Percentiles rank a stretch among this genome's conserved stretches.
phyloP scores from a whole-genome alignment of 92 coral and sea anemone species.

The Plumapathes pennacea region DNA sequence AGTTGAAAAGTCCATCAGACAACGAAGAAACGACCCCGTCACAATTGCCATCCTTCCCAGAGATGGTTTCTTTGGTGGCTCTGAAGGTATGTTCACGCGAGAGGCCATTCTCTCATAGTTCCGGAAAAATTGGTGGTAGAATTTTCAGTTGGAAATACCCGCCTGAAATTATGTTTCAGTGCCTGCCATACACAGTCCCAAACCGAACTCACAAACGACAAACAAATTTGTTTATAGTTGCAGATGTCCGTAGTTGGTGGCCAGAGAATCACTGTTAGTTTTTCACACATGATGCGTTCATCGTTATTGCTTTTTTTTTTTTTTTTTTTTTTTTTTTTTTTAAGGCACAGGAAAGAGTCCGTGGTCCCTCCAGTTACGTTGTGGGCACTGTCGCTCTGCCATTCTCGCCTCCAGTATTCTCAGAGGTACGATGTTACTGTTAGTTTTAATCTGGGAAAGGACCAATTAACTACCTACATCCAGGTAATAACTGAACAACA shows the following conservation, averaged over 20 bases:
- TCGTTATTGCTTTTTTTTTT: too few relatives aligned
- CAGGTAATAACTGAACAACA: background rate
- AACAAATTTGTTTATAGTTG: too few relatives aligned
- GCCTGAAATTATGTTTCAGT: too few relatives aligned
- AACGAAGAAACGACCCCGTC: background rate
- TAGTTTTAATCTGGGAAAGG: background rate
- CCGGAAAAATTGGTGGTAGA: too few relatives aligned
- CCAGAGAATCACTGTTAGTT: too few relatives aligned
- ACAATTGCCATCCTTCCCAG: constrained; percentile 72
- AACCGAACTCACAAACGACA: too few relatives aligned
- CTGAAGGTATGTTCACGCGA: constrained; percentile 84
- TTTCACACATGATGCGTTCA: too few relatives aligned
- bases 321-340: background rate
- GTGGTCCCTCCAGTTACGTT: constrained; percentile 50
- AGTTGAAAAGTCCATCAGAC: background rate
- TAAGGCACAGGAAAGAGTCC: constrained; percentile 66
- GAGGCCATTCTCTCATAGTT: background rate
- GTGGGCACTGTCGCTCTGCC: constrained; percentile 67
- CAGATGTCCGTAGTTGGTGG: too few relatives aligned
- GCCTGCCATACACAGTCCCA: too few relatives aligned
- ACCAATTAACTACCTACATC: too few relatives aligned
- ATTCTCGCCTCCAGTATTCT: constrained; percentile 62
- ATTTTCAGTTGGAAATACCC: too few relatives aligned
- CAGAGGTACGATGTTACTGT: constrained; percentile 26
- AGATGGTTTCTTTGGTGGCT: constrained; percentile 77